Conservation (phyloP, 2,888 invertebrate species). For the Caenorhabditis becei region DNA sequence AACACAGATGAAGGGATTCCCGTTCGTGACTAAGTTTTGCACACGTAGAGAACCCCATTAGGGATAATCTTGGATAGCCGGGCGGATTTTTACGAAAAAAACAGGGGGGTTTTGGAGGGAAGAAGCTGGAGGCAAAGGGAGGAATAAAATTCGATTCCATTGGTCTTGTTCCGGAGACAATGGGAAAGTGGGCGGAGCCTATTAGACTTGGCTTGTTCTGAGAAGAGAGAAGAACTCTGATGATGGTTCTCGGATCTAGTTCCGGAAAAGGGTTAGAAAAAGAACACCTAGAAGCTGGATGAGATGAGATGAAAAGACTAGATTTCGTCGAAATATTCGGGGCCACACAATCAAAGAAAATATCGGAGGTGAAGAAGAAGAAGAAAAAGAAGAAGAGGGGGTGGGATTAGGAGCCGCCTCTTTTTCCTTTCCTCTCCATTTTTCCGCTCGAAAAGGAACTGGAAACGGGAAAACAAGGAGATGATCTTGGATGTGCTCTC, state of each 20-base stretch:
- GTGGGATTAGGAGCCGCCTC: slow-evolving; percentile 45
- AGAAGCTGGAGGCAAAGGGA: neutral
- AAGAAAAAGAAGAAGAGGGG: slow-evolving; percentile 16
- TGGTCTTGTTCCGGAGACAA: no score
- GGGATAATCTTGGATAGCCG: neutral
- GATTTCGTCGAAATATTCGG: no score
- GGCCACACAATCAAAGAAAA: no score
- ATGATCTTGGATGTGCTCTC: slow-evolving; percentile 7
- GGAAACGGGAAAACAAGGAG: slow-evolving; percentile 11
- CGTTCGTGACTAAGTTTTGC: neutral
- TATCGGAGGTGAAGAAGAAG: neutral
- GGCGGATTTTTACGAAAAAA: neutral
- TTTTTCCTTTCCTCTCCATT: neutral
- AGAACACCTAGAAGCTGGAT: no score
- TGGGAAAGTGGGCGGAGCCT: no score
- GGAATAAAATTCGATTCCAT: neutral
- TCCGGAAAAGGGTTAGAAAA: no score
- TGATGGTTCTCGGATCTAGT: no score
- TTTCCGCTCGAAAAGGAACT: neutral
- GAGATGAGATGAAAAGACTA: no score
- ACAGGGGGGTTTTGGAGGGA: neutral
- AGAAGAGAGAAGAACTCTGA: neutral
- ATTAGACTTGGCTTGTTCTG: no score
- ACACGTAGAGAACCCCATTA: neutral
- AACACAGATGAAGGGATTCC: slow-evolving; percentile 9